A percentile compares a stretch with the other conserved stretches of the same genome.
Evolutionary conservation across 35 echinoderm and acorn worm species (phyloP).

Genomic region (Strongylocentrotus purpuratus): DNA sequence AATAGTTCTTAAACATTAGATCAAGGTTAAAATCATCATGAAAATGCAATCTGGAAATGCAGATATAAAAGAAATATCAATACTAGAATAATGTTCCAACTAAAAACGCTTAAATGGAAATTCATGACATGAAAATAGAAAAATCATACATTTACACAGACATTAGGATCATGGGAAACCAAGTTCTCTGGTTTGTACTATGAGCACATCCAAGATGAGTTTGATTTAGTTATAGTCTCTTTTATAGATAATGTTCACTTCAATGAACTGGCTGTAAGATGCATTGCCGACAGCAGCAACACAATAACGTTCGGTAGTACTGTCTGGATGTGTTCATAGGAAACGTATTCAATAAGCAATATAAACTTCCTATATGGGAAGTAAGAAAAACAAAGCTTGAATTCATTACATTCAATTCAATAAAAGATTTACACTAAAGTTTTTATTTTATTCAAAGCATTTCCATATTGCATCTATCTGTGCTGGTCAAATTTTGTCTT

Average conservation of each 20-base stretch:
- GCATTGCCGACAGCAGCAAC: neutral
- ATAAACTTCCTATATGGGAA: neutral
- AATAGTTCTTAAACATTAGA: constrained; percentile 16
- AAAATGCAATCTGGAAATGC: constrained; percentile 20
- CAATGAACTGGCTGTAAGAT: neutral
- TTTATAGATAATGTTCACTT: neutral
- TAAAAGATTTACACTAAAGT: neutral
- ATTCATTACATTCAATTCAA: neutral
- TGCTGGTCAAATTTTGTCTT: neutral
- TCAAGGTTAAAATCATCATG: neutral
- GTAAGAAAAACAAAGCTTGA: neutral
- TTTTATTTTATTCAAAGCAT: neutral
- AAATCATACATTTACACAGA: neutral
- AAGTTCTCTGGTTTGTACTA: neutral
- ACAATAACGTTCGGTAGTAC: neutral
- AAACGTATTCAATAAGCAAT: neutral
- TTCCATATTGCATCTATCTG: constrained; percentile 1
- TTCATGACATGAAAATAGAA: neutral
- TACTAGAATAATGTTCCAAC: neutral
- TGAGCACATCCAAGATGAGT: neutral
- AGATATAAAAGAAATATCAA: neutral
- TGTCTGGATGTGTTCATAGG: neutral
- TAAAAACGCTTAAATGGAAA: neutral
- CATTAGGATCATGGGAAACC: no score
- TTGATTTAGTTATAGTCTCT: neutral